Evolutionary conservation across 2,888 invertebrate species (phyloP).

Genomic region (Drosophila neonasuta): DNA sequence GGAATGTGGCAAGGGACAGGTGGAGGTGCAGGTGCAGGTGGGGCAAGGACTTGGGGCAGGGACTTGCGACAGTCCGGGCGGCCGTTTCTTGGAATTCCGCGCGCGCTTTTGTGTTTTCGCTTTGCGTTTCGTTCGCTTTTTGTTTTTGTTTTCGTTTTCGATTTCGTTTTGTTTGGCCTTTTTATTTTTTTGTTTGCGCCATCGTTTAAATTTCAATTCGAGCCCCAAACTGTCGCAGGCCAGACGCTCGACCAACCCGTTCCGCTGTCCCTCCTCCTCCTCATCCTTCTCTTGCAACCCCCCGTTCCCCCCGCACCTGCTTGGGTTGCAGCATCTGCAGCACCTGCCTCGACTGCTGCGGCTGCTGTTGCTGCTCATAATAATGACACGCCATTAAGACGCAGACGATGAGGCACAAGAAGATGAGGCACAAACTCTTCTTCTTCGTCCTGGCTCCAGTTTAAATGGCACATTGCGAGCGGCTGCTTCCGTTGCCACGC

Average conservation of each 20-base stretch:
- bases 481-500: slow-evolving; percentile 74
- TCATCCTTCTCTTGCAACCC: no score
- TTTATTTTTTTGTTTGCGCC: slow-evolving; percentile 39
- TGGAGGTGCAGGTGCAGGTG: neutral
- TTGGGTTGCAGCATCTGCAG: slow-evolving; percentile 39
- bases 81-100: slow-evolving; percentile 70
- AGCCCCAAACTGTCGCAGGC: slow-evolving; percentile 71
- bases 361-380: slow-evolving; percentile 60
- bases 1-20: no score
- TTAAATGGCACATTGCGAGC: slow-evolving; percentile 70
- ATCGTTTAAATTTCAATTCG: slow-evolving; percentile 70
- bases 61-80: slow-evolving; percentile 57
- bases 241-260: slow-evolving; percentile 62
- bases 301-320: neutral
- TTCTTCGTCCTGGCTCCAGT: slow-evolving; percentile 55
- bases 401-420: slow-evolving; percentile 30
- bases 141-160: neutral
- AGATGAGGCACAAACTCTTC: slow-evolving; percentile 3
- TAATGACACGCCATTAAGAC: slow-evolving; percentile 76
- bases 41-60: neutral
- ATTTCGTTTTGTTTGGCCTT: slow-evolving; percentile 23
- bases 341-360: slow-evolving; percentile 21
- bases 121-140: neutral
- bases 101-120: slow-evolving; percentile 67
- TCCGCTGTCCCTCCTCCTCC: slow-evolving; percentile 16